Evolutionary conservation across 2,888 invertebrate genomes (phyloP), one percentile per base, ranked within the genome.

Genomic region (Cantharis flavilabris): DNA sequence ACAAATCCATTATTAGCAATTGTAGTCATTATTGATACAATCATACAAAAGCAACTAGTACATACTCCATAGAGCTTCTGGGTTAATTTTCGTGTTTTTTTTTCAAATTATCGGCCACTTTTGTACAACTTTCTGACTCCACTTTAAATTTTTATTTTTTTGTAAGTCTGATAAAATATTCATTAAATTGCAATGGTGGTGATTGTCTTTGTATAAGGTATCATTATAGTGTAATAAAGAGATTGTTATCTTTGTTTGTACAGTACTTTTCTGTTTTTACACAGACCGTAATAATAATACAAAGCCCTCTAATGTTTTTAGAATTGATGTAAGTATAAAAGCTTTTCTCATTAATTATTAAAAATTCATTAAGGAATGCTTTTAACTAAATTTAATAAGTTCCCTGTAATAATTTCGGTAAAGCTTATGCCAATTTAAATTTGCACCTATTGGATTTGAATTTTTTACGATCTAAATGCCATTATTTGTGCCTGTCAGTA

Each of bases 311-410:
- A 76, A 76, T 76, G 72, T 69, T 70, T 70, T 72, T 69, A n/a
- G 72, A 69, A 78, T 75, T 77, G 76, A 75, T 79, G 72, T 73
- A 63, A 62, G 71, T 23, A 65, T 49, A 49, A 49, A 49, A 49
- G 64, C 74, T 70, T 69, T 69, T 72, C 30, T 71, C 73, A 74
- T 80, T 79, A 77, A 80, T 80, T 80, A 79, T 80, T 79, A 77
- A 80, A 73, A 78, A 77, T 76, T 77, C 79, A 79, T 79, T 80
- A 80, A 80, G 76, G 78, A 80, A 80, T 80, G 80, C 78, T 75
- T 73, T 77, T 77, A 76, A 73, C 76, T 75, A 62, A 67, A 70
- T 78, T 78, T 80, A 80, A 78, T 80, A 77, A 77, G n/a, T 49
- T 49, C 5, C 2, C n/a, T n/a, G n/a, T n/a, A 49, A 49, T 49